Evolutionary conservation across 2,113 vertebrate genomes (phyloP), one percentile per base, ranked within the genome.

Genomic region (Tapirus terrestris): DNA sequence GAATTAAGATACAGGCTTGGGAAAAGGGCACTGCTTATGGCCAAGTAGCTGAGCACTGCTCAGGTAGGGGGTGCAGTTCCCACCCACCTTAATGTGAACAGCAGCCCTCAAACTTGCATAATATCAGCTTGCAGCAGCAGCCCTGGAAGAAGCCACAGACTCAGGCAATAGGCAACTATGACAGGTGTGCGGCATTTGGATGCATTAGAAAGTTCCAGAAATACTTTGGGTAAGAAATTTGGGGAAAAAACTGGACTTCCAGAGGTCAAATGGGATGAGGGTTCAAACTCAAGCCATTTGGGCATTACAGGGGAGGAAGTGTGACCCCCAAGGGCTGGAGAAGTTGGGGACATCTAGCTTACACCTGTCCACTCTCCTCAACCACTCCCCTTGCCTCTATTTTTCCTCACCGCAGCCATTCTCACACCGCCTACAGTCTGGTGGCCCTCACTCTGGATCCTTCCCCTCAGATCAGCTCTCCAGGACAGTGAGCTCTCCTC

Each of bases 201-300:
- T 58, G 13, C 31, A 81, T 33, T 36, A 16, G 58, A 92, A 92
- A 81, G 72, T 84, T 73, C 51, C 85, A 81, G 31, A 82, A 70
- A 70, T 56, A 56, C 20, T 85, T 70, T 25, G 10, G 14, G 1
- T 53, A 76, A 68, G 27, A 27, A 86, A 67, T 81, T 4, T 60
- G 12, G 16, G 21, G 12, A 10, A 20, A 17, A 18, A 58, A 31
- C 11, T 79, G 33, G 13, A 80, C 67, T 89, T 85, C 25, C 4
- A 51, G 63, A 95, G n/a, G 31, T 65, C 77, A 89, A 33, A 9
- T 72, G 76, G 43, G 17, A 83, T n/a, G 67, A 93, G 39, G 68
- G 25, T 70, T 81, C 27, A 53, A 67, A 86, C 33, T 65, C 31
- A 83, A 13, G 21, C 21, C 45, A 65, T 51, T 56, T 90, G 23